Evolutionary conservation across 2,113 vertebrate genomes (phyloP).

Genomic region (Trichomycterus rosablanca): DNA sequence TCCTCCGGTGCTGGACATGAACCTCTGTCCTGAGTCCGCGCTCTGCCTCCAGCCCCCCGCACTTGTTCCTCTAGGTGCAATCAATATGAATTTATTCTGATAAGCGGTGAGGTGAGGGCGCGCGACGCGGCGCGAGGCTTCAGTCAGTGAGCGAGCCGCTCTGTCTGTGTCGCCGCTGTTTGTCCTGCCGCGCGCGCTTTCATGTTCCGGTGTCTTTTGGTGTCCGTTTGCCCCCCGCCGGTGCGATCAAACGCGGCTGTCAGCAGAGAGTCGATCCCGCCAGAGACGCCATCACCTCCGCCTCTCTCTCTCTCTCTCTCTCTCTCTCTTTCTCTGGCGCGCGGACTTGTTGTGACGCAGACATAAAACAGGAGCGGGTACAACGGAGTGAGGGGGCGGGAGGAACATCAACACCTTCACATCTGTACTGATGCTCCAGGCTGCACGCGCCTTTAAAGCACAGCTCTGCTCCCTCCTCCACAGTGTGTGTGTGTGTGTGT

Average conservation of each 20-base stretch:
- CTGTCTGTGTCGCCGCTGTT: conserved; percentile 64
- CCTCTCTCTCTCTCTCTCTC: conserved; percentile 47
- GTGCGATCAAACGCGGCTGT: conserved; percentile 62
- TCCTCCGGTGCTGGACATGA: conserved; percentile 61
- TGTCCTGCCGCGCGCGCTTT: conserved; percentile 63
- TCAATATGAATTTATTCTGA: not conserved
- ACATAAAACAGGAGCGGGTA: conserved; percentile 72
- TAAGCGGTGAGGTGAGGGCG: conserved; percentile 27
- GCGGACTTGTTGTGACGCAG: conserved; percentile 78
- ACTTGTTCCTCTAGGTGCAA: not conserved
- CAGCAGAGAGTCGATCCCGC: conserved; percentile 61
- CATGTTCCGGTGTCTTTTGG: conserved; percentile 58
- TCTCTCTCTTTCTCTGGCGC: conserved; percentile 13
- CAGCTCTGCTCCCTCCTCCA: not conserved
- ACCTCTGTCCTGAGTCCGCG: conserved; percentile 57
- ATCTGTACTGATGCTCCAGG: conserved; percentile 42
- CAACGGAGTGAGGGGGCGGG: conserved; percentile 49
- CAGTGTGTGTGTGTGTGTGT: not conserved
- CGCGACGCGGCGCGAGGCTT: conserved; percentile 49
- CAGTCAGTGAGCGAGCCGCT: conserved; percentile 66
- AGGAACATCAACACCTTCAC: conserved; percentile 50
- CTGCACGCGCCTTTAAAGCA: conserved; percentile 4
- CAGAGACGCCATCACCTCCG: conserved; percentile 72
- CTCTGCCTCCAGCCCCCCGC: conserved; percentile 44
- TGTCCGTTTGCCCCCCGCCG: conserved; percentile 49